Evolutionary conservation across 2,797 vertebrate species (phyloP).

Genomic region (Falco concolor): DNA sequence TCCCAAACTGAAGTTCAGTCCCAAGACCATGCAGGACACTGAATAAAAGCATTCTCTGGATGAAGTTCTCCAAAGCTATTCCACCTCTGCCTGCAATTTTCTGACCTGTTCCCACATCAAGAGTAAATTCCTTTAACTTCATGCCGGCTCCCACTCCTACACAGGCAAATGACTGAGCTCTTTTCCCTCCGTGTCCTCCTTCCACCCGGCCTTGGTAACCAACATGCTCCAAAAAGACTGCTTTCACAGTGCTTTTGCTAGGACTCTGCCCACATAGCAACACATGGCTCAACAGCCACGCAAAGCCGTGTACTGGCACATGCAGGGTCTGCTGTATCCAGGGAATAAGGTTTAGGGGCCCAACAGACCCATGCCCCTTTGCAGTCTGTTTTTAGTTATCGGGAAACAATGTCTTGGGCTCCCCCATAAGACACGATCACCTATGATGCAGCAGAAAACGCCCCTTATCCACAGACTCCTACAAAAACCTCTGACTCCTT

Average conservation of each 20-base stretch:
- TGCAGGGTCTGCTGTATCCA: not conserved
- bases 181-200: not conserved
- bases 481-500: not conserved
- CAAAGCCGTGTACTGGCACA: not conserved
- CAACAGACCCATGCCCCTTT: not conserved
- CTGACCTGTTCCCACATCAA: not conserved
- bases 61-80: not conserved
- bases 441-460: not conserved
- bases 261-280: not conserved
- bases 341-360: not conserved
- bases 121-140: not conserved
- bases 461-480: not conserved
- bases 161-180: not conserved
- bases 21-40: not conserved
- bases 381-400: not conserved
- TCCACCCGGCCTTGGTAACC: not conserved
- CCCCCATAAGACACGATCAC: not conserved
- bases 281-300: accelerated
- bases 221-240: not conserved
- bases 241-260: not conserved
- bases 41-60: not conserved
- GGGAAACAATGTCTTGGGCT: not conserved
- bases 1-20: not conserved
- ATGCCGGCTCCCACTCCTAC: not conserved
- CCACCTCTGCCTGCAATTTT: not conserved